Evolutionary conservation across 2,113 vertebrate genomes (phyloP).

Genomic region (Cheilinus undulatus): DNA sequence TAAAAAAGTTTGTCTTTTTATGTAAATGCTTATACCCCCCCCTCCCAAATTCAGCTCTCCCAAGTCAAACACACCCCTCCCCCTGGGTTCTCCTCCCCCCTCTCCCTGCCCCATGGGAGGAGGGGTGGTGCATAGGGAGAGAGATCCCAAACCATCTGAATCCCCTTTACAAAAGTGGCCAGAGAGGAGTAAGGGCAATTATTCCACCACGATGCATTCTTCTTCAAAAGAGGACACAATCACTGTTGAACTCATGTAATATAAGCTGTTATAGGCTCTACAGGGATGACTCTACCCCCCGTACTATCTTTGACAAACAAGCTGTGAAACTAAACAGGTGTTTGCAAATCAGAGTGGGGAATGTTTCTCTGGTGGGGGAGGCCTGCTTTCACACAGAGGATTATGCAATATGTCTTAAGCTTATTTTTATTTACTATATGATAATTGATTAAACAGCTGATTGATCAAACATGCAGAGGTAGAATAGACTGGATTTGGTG

Average conservation of each 20-base stretch:
- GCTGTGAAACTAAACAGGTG: constrained; percentile 45
- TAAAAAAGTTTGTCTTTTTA: constrained; percentile 63
- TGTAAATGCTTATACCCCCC: constrained; percentile 73
- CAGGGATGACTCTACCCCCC: constrained; percentile 38
- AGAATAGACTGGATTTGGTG: too few species aligned
- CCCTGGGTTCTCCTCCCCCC: constrained; percentile 50
- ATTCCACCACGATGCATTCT: constrained; percentile 83
- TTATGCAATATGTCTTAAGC: too few species aligned
- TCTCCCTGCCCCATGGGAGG: constrained; percentile 67
- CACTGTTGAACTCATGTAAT: constrained; percentile 70
- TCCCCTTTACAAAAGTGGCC: constrained; percentile 82
- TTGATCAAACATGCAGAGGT: too few species aligned
- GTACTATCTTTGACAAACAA: neutral
- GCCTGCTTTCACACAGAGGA: too few species aligned
- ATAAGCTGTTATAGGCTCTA: constrained; percentile 57
- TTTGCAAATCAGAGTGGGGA: neutral
- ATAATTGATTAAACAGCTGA: too few species aligned
- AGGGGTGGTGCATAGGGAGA: constrained; percentile 73
- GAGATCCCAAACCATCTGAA: constrained; percentile 83
- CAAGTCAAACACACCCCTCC: constrained; percentile 81
- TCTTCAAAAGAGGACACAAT: constrained; percentile 75
- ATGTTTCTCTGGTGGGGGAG: too few species aligned
- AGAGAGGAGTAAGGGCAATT: constrained; percentile 80
- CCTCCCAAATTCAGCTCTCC: constrained; percentile 71
- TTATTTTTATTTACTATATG: too few species aligned